Conservation (phyloP, 2,797 vertebrate species). For the Acestrorhynchus altus region DNA sequence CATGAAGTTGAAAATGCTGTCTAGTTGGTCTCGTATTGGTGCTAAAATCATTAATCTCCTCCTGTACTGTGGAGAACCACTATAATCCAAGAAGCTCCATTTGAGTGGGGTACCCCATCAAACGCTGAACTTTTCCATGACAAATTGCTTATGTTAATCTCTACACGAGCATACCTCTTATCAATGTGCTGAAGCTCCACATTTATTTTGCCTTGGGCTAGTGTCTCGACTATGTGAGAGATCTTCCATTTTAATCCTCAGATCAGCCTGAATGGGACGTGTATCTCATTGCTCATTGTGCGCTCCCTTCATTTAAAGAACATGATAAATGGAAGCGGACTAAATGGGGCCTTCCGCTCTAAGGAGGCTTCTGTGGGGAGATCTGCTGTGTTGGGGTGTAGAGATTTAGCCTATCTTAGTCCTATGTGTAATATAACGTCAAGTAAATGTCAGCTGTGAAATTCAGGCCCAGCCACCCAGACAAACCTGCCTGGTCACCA, state of each 20-base stretch:
- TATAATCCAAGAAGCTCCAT: slow-evolving; percentile 43
- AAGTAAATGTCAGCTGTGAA: slow-evolving; percentile 30
- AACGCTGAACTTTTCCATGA: slow-evolving; percentile 49
- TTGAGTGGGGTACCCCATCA: slow-evolving; percentile 55
- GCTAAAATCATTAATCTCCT: slow-evolving; percentile 42
- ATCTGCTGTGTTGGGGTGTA: slow-evolving; percentile 27
- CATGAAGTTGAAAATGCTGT: slow-evolving; percentile 26
- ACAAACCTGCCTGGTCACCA: slow-evolving; percentile 7
- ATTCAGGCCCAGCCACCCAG: neutral
- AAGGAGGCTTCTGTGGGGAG: slow-evolving; percentile 34
- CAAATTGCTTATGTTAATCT: slow-evolving; percentile 56
- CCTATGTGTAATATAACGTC: slow-evolving; percentile 27
- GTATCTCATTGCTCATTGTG: slow-evolving; percentile 51
- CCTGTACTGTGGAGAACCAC: slow-evolving; percentile 21
- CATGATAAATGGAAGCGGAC: slow-evolving; percentile 42
- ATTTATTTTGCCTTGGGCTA: slow-evolving; percentile 50
- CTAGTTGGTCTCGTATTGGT: slow-evolving; percentile 25
- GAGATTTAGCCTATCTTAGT: slow-evolving; percentile 23
- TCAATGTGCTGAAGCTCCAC: slow-evolving; percentile 54
- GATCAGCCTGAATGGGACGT: slow-evolving; percentile 48
- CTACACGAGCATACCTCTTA: slow-evolving; percentile 53
- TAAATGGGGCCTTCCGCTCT: slow-evolving; percentile 33
- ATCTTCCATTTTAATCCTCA: slow-evolving; percentile 54
- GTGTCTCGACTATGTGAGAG: slow-evolving; percentile 42
- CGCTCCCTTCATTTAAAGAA: slow-evolving; percentile 41